Conservation (phyloP, 2,113 vertebrate genomes). For the Macrotis lagotis region DNA sequence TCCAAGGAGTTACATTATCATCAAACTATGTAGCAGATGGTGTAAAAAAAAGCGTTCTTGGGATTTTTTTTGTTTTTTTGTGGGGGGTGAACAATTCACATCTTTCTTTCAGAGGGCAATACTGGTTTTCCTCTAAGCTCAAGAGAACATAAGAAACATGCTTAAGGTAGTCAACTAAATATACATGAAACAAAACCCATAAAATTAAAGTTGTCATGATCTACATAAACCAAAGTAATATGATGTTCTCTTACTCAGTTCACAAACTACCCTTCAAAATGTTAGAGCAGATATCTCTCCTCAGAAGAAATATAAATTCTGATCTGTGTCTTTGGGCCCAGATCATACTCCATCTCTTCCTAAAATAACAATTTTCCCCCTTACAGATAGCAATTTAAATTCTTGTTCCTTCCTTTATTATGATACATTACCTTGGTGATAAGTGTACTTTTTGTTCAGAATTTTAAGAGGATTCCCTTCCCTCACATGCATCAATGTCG, state of each 20-base stretch:
- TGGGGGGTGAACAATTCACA: constrained; percentile 11
- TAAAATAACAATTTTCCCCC: not conserved
- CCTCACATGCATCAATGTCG: too few species aligned
- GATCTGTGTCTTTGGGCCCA: not conserved
- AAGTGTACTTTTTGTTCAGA: too few species aligned
- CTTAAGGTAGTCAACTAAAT: constrained; percentile 18
- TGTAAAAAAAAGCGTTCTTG: not conserved
- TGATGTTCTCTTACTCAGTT: not conserved
- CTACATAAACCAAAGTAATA: not conserved
- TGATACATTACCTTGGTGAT: too few species aligned
- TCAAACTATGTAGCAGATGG: constrained; percentile 28
- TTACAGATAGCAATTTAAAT: not conserved
- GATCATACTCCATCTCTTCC: not conserved
- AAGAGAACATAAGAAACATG: not conserved
- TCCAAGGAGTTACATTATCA: constrained; percentile 44
- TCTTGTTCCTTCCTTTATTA: too few species aligned
- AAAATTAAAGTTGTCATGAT: not conserved
- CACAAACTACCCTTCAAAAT: not conserved
- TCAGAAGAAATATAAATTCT: not conserved
- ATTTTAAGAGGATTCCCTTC: too few species aligned
- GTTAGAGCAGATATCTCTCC: not conserved
- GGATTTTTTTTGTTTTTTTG: not conserved
- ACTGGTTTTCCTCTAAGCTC: constrained; percentile 23
- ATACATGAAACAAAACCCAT: constrained; percentile 1
- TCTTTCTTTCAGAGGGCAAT: constrained; percentile 27